These are phyloP conservation scores for Hirudo medicinalis DNA, from an alignment of 1,140 invertebrate species.

Conservation along the genomic window DNA sequence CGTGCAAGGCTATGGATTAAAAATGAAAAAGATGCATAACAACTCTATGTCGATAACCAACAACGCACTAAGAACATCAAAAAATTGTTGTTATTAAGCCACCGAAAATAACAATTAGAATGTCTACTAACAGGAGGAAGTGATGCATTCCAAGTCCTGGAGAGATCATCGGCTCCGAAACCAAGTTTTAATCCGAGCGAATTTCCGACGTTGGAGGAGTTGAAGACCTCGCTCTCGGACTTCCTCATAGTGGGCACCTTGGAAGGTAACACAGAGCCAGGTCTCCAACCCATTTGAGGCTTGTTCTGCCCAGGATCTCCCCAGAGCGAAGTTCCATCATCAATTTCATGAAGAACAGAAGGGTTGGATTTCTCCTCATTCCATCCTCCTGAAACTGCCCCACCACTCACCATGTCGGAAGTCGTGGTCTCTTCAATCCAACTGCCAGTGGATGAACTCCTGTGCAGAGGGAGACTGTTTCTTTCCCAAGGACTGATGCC, in stretches of 20 bases:
- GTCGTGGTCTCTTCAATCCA: slow-evolving; percentile 8
- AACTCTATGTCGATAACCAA: no score
- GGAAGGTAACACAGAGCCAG: not conserved
- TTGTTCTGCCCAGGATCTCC: slow-evolving; percentile 9
- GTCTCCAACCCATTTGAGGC: slow-evolving; percentile 9
- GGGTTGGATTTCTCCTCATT: slow-evolving; percentile 40
- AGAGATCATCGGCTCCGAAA: not conserved
- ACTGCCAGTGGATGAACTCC: slow-evolving; percentile 41
- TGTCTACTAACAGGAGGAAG: not conserved
- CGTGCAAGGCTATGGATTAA: no score
- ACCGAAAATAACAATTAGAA: no score
- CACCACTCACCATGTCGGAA: slow-evolving; percentile 26
- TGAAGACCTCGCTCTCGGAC: slow-evolving; percentile 9
- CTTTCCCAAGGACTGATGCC: slow-evolving; percentile 43
- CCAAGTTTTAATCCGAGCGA: not conserved
- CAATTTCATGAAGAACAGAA: not conserved
- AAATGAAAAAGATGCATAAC: no score
- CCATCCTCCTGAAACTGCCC: slow-evolving; percentile 33
- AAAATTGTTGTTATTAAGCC: no score
- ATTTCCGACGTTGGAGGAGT: not conserved
- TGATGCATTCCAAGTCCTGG: not conserved
- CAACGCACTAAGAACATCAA: no score
- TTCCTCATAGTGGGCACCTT: slow-evolving; percentile 5
- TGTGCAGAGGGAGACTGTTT: slow-evolving; percentile 34
- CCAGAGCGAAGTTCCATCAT: slow-evolving; percentile 16